phyloP scores from a whole-genome alignment of 2,888 invertebrate species.

The Dynastes tityus region DNA sequence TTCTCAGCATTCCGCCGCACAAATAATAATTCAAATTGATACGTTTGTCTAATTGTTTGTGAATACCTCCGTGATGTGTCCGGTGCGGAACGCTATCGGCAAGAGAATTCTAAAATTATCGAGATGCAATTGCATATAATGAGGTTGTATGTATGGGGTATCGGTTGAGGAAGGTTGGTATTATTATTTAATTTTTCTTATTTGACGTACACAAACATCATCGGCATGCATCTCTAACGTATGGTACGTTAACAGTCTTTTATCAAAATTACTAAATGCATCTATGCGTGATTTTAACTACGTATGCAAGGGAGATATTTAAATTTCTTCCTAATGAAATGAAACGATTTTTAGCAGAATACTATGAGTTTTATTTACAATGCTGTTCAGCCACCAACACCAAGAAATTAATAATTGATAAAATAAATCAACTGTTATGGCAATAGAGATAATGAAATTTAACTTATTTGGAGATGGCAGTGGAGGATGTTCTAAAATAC shows the following conservation, averaged over 20 bases:
- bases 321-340: too few relatives aligned
- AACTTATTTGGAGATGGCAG: too few relatives aligned
- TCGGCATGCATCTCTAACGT: not conserved
- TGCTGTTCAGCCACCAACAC: too few relatives aligned
- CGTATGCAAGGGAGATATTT: too few relatives aligned
- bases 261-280: not conserved
- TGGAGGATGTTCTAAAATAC: too few relatives aligned
- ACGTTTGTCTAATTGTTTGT: slow-evolving; percentile 44
- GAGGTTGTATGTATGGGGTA: slow-evolving; percentile 10
- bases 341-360: too few relatives aligned
- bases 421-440: too few relatives aligned
- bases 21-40: slow-evolving; percentile 44
- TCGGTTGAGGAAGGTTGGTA: slow-evolving; percentile 21
- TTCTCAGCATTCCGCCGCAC: slow-evolving; percentile 41
- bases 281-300: not conserved
- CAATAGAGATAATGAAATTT: too few relatives aligned
- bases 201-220: not conserved
- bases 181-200: not conserved
- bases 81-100: slow-evolving; percentile 41
- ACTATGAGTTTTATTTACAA: too few relatives aligned
- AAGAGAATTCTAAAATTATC: slow-evolving; percentile 36
- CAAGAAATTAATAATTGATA: too few relatives aligned
- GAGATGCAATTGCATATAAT: slow-evolving; percentile 37
- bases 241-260: not conserved
- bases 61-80: slow-evolving; percentile 31